Base-by-base conservation (phyloP, 2,888 invertebrate species). In the Corbicula japonica region DNA sequence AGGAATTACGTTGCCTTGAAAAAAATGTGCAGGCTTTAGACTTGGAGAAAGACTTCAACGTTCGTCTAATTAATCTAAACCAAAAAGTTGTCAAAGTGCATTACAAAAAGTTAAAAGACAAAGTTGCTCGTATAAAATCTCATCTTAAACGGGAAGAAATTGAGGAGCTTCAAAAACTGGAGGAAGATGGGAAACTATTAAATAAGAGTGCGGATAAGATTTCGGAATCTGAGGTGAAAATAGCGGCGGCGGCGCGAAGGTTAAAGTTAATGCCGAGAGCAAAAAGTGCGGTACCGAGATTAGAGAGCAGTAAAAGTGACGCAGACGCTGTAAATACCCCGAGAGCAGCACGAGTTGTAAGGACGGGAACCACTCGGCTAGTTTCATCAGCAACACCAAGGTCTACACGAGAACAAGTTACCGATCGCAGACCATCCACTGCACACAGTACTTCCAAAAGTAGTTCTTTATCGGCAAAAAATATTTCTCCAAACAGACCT, bases 1-100 rank as follows among this genome's bases (percentile, higher is more conserved):
- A 91, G 74, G 91, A 91, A 68, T 84, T 91, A 38, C 80, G 90
- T 32, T 83, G 86, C n/a, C 76, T 92, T 28, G 91, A 91, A 75
- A 92, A 91, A 60, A 86, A 88, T 5, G 72, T 91, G 44, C 88
- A 88, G 44, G 87, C 89, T 1, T 70, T 92, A 5, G 78, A 83
- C 12, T 61, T 90, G 28, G 91, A 92, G 76, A 85, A 88, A 62
- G 80, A 85, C 1, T 91, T 91, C 69, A 85, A 89, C 4, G 48
- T 89, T 38, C 91, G 91, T 62, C 83, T 92, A n/a, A 84, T 91
- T 18, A 90, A 90, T 44, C 80, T 92, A 5, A 87, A 90, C 63
- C 87, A 89, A 65, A 85, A 90, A 56, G 84, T 90, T 28, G 84
- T 92, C 50, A 90, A 88, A 65, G 86, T 91, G 18, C 86, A 88